Base-by-base conservation (phyloP, 1,140 invertebrate species). In the Cotesia chilonis region DNA sequence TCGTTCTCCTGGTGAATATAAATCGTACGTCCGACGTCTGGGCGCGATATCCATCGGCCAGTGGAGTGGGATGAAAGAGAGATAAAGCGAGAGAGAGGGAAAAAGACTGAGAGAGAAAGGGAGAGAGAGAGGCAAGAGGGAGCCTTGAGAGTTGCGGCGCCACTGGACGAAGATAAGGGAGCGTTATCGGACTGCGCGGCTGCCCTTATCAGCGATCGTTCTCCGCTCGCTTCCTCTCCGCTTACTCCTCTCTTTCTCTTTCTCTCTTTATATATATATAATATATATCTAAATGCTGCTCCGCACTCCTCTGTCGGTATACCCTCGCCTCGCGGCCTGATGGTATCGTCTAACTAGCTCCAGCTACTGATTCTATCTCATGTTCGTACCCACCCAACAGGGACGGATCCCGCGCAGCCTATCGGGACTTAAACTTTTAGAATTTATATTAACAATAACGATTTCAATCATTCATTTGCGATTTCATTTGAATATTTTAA, bases 271-370 rank as follows among this genome's bases (percentile, higher is more conserved):
- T 64, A 64, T 64, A 64, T 66, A 52, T 51, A 66, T 41, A 41
- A 41, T 41, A 47, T 47, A 47, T 47, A 47, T 47, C 6, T 47
- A 47, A 47, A 6, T 47, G 35, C 20, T 67, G 37, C 54, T 7
- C 75, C 60, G 57, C 69, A 72, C 70, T 68, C 57, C 65, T 52
- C 69, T 20, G 60, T 61, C 10, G 67, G 64, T 67, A 78, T 81
- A 81, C 79, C 83, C 82, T 83, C 78, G 80, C 75, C 78, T 81
- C 82, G 82, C 83, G 80, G 81, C 83, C 81, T 79, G 85, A 87
- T 87, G 77, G 78, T 87, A 86, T 87, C 85, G 78, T 82, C 82
- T 86, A 87, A 87, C 85, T 86, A 87, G 85, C 85, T 87, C 84
- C 85, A 85, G 85, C 83, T 85, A 86, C 85, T 82, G 85, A 87